Evolutionary conservation across 2,113 vertebrate genomes (phyloP).

Genomic region (Pagrus major): DNA sequence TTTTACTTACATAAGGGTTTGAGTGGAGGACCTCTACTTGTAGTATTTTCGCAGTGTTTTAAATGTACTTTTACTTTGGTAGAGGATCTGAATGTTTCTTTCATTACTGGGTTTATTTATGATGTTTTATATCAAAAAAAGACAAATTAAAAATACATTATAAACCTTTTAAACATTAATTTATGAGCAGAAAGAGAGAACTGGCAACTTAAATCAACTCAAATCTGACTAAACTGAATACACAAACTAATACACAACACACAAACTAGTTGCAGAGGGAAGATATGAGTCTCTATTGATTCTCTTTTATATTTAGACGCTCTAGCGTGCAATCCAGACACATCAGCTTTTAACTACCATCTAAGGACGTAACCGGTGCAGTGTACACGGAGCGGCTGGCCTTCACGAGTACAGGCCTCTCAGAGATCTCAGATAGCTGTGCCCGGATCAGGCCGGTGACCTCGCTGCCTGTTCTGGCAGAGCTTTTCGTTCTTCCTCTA

Average conservation of each 20-base stretch:
- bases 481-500: neutral
- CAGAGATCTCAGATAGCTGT: conserved; percentile 30
- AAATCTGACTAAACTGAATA: neutral
- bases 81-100: neutral
- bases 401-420: conserved; percentile 15
- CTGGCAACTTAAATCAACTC: neutral
- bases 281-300: conserved; percentile 4
- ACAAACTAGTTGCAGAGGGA: neutral
- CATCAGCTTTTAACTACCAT: conserved; percentile 34
- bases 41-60: neutral
- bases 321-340: conserved; percentile 13
- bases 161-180: neutral
- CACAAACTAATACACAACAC: too few relatives aligned
- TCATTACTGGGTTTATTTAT: neutral
- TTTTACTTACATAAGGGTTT: too few relatives aligned
- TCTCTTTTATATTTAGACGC: conserved; percentile 21
- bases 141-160: neutral
- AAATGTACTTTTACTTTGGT: neutral
- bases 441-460: conserved; percentile 14
- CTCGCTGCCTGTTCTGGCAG: neutral
- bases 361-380: conserved; percentile 35
- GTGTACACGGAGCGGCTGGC: conserved; percentile 6
- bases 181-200: neutral
- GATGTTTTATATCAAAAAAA: neutral
- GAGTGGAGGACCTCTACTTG: neutral